A percentile compares a stretch with the other conserved stretches of the same genome.
phyloP scores from a whole-genome alignment of 2,113 vertebrate species.

The Carollia perspicillata region DNA sequence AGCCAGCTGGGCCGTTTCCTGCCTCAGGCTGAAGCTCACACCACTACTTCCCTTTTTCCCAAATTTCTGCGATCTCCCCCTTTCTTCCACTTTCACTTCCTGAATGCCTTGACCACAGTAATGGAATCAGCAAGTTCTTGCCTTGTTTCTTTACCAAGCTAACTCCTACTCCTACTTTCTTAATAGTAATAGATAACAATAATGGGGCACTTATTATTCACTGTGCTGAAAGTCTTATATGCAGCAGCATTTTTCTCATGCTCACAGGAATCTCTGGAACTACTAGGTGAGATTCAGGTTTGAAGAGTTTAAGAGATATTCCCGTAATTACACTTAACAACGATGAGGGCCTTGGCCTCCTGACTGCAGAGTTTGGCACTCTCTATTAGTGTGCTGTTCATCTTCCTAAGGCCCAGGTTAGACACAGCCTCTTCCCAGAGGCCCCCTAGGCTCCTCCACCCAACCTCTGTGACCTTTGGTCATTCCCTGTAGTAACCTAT shows the following conservation, averaged over 20 bases:
- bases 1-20: neutral
- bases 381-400: neutral
- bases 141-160: neutral
- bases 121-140: slow-evolving; percentile 2
- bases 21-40: neutral
- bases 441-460: neutral
- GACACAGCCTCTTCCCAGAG: neutral
- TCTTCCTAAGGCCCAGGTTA: neutral
- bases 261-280: neutral
- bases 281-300: neutral
- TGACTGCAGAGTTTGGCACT: neutral
- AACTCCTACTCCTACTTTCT: neutral
- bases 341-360: neutral
- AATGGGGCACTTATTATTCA: neutral
- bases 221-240: neutral
- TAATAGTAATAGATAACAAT: neutral
- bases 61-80: slow-evolving; percentile 26
- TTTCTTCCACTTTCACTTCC: slow-evolving; percentile 60
- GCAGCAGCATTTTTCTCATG: neutral
- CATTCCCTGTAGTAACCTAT: neutral
- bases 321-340: neutral
- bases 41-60: neutral
- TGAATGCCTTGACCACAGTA: neutral
- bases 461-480: neutral
- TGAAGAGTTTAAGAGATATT: neutral